Evolutionary conservation across 2,113 vertebrate species (phyloP), one percentile per base, ranked within the genome.

Genomic region (Tychaedon coryphoeus): DNA sequence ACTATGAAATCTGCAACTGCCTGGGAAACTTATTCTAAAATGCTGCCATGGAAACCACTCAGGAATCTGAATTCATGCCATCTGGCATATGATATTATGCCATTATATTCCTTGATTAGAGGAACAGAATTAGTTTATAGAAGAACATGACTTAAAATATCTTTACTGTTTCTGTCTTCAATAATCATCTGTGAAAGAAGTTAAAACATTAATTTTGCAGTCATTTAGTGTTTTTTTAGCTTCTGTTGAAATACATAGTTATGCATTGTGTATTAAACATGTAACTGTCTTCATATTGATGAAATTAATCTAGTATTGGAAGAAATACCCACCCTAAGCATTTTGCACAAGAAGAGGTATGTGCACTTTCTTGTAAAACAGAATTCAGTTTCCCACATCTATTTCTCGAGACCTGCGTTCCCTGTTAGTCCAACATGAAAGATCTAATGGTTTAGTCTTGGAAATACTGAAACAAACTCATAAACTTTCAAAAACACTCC

Each of bases 21-120:
- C 51, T 85, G 58, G 38, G 53, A 95, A 96, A 95, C 73, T 95
- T 96, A 45, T 31, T 92, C 81, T 76, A 89, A 91, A 91, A 86
- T 78, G 95, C 86, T 97, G 51, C 87, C 86, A 95, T 96, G 92
- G 96, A 95, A 96, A 95, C 95, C 67, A 48, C 72, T 88, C 57
- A 62, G 74, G 62, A 92, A 93, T 91, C 75, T 79, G 91, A 95
- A 96, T 86, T 89, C 56, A 75, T 78, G 57, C 81, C 2, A 3
- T 72, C 93, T 95, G 92, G 90, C 75, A 60, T 94, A 95, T 53
- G 66, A 90, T 86, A 91, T 90, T 97, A 92, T 70, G 47, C 71
- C 64, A 95, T 95, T 96, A 88, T 73, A 88, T 51, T 69, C 64
- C 67, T 87, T 94, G 67, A 94, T 92, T 95, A 95, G 88, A 90